Evolutionary conservation across 2,888 invertebrate species (phyloP).

Genomic region (Esperia sulphurella): DNA sequence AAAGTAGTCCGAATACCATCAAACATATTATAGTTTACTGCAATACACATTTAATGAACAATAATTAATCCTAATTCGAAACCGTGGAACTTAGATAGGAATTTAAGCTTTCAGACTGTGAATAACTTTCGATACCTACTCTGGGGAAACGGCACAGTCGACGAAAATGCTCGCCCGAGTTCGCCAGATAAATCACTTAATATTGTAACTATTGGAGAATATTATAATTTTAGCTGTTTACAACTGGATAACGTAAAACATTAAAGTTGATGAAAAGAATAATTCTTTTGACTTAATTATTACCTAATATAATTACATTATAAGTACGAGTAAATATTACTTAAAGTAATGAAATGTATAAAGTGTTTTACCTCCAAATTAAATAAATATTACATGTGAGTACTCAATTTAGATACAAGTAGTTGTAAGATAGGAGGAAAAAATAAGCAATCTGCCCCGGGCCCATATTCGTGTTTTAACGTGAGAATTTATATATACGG

Average conservation of each 20-base stretch:
- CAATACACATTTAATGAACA: constrained; percentile 57
- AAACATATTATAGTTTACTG: constrained; percentile 67
- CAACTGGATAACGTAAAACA: too few relatives aligned
- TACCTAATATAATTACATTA: too few relatives aligned
- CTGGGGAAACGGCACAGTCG: constrained; percentile 35
- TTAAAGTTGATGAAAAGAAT: too few relatives aligned
- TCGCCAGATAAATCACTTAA: not conserved
- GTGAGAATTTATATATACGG: constrained; percentile 9
- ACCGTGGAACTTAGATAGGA: constrained; percentile 39
- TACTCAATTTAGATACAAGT: too few relatives aligned
- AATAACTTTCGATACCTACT: constrained; percentile 47
- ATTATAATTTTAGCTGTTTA: too few relatives aligned
- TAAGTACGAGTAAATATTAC: too few relatives aligned
- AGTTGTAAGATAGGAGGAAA: not conserved
- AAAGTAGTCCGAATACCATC: too few relatives aligned
- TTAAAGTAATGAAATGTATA: too few relatives aligned
- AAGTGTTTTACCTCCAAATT: too few relatives aligned
- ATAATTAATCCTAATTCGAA: constrained; percentile 58
- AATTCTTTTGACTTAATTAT: too few relatives aligned
- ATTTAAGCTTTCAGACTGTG: constrained; percentile 46
- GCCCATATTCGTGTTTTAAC: constrained; percentile 9
- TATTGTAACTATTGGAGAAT: too few relatives aligned
- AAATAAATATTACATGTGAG: too few relatives aligned
- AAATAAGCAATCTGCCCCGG: constrained; percentile 7
- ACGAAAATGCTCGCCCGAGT: constrained; percentile 1